phyloP scores from a whole-genome alignment of 2,888 invertebrate genomes.

The Syrista parreyssii region DNA sequence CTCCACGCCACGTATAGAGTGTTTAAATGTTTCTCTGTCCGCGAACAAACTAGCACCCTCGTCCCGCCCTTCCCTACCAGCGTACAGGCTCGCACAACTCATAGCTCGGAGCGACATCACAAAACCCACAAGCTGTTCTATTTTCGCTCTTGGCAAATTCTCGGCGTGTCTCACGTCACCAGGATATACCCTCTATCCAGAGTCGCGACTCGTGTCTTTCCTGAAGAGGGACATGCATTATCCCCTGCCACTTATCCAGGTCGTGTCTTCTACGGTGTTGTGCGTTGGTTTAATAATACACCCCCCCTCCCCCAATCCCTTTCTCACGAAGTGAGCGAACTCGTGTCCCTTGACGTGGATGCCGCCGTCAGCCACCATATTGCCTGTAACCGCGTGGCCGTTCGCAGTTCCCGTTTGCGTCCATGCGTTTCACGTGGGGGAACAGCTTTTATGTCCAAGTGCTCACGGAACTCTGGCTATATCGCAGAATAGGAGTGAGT shows the following conservation, averaged over 20 bases:
- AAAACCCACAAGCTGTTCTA: constrained; percentile 19
- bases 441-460: background rate
- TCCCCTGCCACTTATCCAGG: background rate
- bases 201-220: background rate
- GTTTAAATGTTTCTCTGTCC: constrained; percentile 33
- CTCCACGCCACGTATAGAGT: background rate
- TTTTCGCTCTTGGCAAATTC: constrained; percentile 30
- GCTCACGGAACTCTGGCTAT: background rate
- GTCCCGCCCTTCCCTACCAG: background rate
- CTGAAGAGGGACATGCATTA: background rate
- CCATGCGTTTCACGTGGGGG: background rate
- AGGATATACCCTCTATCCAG: constrained; percentile 4
- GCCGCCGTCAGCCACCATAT: background rate
- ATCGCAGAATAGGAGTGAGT: background rate
- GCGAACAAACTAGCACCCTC: constrained; percentile 16
- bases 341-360: background rate
- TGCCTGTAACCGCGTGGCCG: background rate
- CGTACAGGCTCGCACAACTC: background rate
- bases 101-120: background rate
- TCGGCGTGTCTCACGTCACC: constrained; percentile 22
- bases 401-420: background rate
- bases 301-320: background rate
- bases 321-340: background rate
- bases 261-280: background rate
- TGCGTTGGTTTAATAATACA: background rate